phyloP scores from a whole-genome alignment of 2,888 invertebrate genomes.

The Callinectes sapidus region DNA sequence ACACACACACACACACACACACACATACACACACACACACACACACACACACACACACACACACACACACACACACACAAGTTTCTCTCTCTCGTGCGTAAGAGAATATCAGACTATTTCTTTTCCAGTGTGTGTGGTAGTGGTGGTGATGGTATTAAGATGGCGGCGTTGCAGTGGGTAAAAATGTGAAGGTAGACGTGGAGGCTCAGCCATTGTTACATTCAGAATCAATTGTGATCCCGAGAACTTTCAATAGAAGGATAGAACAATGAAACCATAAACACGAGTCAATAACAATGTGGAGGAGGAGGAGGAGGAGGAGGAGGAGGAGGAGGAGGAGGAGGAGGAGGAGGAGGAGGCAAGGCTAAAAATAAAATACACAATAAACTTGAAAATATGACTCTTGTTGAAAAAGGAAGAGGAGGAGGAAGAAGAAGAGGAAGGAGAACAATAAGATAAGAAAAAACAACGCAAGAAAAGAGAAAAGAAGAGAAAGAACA shows the following conservation, averaged over 20 bases:
- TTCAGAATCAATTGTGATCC: background rate
- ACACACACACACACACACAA: no score
- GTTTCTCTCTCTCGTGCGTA: background rate
- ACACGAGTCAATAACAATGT: background rate
- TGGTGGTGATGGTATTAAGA: background rate
- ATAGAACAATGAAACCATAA: background rate
- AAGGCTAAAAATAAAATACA: background rate
- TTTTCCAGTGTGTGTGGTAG: background rate
- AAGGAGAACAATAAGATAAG: no score
- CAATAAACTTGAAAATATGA: background rate
- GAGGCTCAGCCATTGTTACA: background rate
- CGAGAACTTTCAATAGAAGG: background rate
- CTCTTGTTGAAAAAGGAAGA: no score
- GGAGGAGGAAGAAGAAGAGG: no score
- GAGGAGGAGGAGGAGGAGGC: background rate
- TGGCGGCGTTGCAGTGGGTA: background rate
- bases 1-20: slow-evolving; percentile 28
- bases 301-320: background rate
- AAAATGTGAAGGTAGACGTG: background rate
- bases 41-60: no score
- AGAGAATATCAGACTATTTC: background rate
- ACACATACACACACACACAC: slow-evolving; percentile 10
- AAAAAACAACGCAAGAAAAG: no score
- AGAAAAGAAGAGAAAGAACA: no score
- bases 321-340: background rate